Percentiles rank a stretch among this genome's conserved stretches.
Evolutionary conservation across 2,797 vertebrate species (phyloP).

Genomic region (Steatocranus sp.): DNA sequence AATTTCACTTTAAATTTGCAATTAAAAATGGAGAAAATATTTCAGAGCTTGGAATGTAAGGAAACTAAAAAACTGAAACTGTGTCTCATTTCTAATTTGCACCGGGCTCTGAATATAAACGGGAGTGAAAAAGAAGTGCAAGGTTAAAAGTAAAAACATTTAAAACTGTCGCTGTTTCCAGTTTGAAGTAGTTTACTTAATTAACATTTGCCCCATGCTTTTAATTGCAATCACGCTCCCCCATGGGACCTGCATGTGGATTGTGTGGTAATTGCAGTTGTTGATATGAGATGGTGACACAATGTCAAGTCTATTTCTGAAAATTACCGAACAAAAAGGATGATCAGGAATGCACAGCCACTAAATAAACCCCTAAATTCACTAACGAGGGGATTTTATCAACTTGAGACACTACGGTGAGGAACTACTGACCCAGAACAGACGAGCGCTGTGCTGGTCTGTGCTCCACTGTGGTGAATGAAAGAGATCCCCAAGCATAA

Average conservation of each 20-base stretch:
- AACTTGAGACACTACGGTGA: not conserved
- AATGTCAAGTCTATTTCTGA: constrained; percentile 67
- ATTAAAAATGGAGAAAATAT: not conserved
- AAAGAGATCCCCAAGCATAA: not conserved
- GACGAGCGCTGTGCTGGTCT: not conserved
- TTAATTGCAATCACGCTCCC: constrained; percentile 97
- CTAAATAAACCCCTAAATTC: not conserved
- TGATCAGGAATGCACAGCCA: not conserved
- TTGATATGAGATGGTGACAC: constrained; percentile 93
- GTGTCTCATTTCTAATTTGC: constrained; percentile 4
- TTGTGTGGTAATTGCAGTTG: constrained; percentile 91
- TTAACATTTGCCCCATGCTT: constrained; percentile 97
- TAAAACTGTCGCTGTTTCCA: constrained; percentile 86
- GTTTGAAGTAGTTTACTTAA: constrained; percentile 96
- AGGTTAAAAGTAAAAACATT: constrained; percentile 63
- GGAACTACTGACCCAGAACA: not conserved
- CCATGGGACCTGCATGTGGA: constrained; percentile 87
- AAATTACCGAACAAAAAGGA: constrained; percentile 41
- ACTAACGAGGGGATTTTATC: not conserved
- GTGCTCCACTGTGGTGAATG: not conserved
- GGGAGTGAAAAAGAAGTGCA: not conserved
- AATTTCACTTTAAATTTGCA: not conserved
- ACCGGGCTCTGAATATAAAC: constrained; percentile 1
- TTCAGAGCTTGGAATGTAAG: not conserved
- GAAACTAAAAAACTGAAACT: not conserved